Base-by-base conservation (phyloP, 2,797 vertebrate genomes). In the Onychomys arenicola region DNA sequence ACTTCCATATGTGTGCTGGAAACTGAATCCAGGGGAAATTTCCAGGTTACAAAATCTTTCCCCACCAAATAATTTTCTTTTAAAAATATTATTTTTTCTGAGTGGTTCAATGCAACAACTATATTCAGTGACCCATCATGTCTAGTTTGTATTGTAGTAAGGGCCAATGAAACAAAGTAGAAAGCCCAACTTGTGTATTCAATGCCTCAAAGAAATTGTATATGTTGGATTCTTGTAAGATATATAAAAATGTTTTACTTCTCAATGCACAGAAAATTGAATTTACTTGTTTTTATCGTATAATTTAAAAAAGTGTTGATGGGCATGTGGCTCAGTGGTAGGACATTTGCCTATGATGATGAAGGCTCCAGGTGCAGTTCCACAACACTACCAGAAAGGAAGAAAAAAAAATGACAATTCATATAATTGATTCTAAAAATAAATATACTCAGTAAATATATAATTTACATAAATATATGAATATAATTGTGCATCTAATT, bases 351-450 rank as follows among this genome's bases (percentile, higher is more conserved):
- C 12, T 46, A 49, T 34, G 29, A 77, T 46, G 19, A 2, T 46
- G 9, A n/a, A n/a, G 14, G 59, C 25, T 63, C 43, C 59, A 78
- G 14, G 40, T 29, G 17, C 32, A 49, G 7, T 32, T 37, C 9
- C 34, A 34, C 14, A 78, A 52, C 29, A 67, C n/a, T 11, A 13
- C 34, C 32, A 80, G n/a, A 65, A 37, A 52, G 11, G 32, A 12
- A 65, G 21, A 63, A n/a, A 27, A 73, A 61, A 21, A 37, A 71
- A 88, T 46, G 7, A 63, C 40, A 37, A 59, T 57, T 84, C 2
- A 2, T 83, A 55, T 80, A 57, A 25, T 40, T 76, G 59, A 93
- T 82, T 96, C 4, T 77, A 49, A 94, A 93, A 97, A 88, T 94
- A 96, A 82, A 87, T 86, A 57, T 40, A 77, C 10, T 57, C 67